Percentiles rank a stretch among this genome's conserved stretches.
Conservation (phyloP, 2,113 vertebrate species). For the pig (Sus scrofa) region DNA sequence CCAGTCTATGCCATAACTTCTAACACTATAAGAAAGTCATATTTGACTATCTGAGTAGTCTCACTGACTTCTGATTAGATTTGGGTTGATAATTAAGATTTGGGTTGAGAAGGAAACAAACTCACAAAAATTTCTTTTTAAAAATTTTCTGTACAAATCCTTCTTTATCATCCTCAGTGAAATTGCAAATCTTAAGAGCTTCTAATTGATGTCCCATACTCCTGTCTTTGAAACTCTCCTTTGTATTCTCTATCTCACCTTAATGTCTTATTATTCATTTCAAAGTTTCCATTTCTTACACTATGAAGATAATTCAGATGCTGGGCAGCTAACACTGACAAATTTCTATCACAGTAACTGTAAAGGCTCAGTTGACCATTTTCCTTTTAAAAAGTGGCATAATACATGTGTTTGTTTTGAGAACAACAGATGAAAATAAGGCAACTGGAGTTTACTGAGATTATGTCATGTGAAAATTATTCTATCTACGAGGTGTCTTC, state of each 20-base stretch:
- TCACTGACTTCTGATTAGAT: background rate
- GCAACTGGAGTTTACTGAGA: background rate
- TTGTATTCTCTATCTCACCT: background rate
- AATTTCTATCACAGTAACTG: background rate
- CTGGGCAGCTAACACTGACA: background rate
- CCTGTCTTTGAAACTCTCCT: background rate
- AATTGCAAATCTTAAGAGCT: background rate
- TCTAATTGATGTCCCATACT: background rate
- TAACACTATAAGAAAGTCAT: background rate
- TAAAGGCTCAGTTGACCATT: slow-evolving; percentile 8
- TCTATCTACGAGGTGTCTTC: background rate
- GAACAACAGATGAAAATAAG: background rate
- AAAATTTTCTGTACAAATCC: background rate
- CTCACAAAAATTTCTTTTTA: background rate
- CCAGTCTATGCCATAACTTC: background rate
- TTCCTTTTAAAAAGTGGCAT: slow-evolving; percentile 19
- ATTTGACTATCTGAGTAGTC: background rate
- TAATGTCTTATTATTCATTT: background rate
- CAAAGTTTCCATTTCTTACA: background rate
- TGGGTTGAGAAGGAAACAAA: background rate
- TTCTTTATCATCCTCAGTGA: background rate
- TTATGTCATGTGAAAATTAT: background rate
- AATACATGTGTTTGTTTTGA: background rate
- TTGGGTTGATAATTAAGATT: background rate
- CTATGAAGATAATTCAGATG: background rate